Percentiles rank a stretch among this genome's conserved stretches.
These are phyloP conservation scores for Druon quercuslanigerum DNA, from an alignment of 1,140 invertebrate genomes.

Conservation along the genomic window DNA sequence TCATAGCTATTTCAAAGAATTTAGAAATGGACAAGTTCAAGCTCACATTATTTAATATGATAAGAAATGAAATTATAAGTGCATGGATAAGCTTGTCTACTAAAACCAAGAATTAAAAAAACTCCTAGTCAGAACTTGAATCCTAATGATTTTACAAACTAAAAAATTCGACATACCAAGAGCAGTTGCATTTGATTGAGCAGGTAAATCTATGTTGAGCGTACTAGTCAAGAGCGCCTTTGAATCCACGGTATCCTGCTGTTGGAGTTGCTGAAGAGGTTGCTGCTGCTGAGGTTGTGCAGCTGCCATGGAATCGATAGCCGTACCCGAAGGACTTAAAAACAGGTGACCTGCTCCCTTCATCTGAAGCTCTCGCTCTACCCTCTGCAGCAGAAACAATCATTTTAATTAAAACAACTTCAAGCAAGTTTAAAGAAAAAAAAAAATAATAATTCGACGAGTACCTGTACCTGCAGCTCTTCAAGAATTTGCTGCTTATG, in stretches of 20 bases:
- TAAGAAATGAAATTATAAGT: too few relatives aligned
- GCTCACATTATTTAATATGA: too few relatives aligned
- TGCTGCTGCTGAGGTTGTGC: constrained; percentile 58
- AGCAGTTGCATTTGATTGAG: constrained; percentile 57
- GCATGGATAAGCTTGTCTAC: too few relatives aligned
- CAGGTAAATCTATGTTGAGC: constrained; percentile 62
- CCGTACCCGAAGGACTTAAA: constrained; percentile 54
- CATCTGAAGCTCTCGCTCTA: constrained; percentile 84
- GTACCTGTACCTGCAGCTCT: constrained; percentile 80
- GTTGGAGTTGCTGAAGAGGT: constrained; percentile 46
- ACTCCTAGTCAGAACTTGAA: too few relatives aligned
- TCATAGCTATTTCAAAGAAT: too few relatives aligned
- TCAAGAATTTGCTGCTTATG: constrained; percentile 87
- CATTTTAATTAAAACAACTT: background rate
- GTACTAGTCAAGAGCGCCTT: constrained; percentile 65
- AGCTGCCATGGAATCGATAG: constrained; percentile 48
- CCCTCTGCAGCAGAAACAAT: constrained; percentile 75
- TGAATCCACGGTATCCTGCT: constrained; percentile 60
- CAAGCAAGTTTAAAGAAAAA: background rate
- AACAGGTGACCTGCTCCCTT: constrained; percentile 77
- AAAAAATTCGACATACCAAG: constrained; percentile 54
- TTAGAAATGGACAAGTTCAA: too few relatives aligned
- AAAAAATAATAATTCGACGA: constrained; percentile 26
- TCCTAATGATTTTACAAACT: background rate
- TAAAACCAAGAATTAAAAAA: too few relatives aligned